Conservation (phyloP, 2,888 invertebrate species). For the Cremastobaeus sp. region DNA sequence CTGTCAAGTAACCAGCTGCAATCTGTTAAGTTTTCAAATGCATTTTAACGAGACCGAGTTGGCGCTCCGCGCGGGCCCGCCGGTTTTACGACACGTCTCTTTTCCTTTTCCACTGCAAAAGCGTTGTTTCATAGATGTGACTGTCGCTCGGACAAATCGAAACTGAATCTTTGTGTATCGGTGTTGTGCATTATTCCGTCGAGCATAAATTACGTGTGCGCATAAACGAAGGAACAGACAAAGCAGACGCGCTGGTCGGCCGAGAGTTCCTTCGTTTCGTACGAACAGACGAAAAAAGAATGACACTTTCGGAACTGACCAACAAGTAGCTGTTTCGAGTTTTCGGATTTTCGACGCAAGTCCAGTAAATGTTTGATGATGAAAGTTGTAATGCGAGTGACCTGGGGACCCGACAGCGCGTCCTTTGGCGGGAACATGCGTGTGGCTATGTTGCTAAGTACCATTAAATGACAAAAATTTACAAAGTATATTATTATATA, state of each 20-base stretch:
- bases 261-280: slow-evolving; percentile 42
- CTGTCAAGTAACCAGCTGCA: background rate
- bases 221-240: slow-evolving; percentile 26
- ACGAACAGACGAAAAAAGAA: slow-evolving; percentile 11
- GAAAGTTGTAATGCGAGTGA: slow-evolving; percentile 42
- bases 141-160: slow-evolving; percentile 45
- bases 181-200: slow-evolving; percentile 53
- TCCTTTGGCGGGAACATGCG: slow-evolving; percentile 40
- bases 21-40: slow-evolving; percentile 9
- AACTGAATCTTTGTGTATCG: slow-evolving; percentile 51
- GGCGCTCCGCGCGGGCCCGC: slow-evolving; percentile 2
- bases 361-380: slow-evolving; percentile 48
- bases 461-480: slow-evolving; percentile 45
- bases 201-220: slow-evolving; percentile 28
- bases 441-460: slow-evolving; percentile 52
- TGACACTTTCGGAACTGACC: slow-evolving; percentile 2
- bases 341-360: slow-evolving; percentile 36
- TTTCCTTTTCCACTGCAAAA: slow-evolving; percentile 22
- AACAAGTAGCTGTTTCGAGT: slow-evolving; percentile 37
- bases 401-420: too few relatives aligned
- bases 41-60: background rate
- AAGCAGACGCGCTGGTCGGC: slow-evolving; percentile 27
- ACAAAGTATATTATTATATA: slow-evolving; percentile 53
- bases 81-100: slow-evolving; percentile 27
- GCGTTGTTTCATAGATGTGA: slow-evolving; percentile 42